These are phyloP conservation scores for Thermophis baileyi DNA, from an alignment of 2,113 vertebrate species.

Conservation along the genomic window DNA sequence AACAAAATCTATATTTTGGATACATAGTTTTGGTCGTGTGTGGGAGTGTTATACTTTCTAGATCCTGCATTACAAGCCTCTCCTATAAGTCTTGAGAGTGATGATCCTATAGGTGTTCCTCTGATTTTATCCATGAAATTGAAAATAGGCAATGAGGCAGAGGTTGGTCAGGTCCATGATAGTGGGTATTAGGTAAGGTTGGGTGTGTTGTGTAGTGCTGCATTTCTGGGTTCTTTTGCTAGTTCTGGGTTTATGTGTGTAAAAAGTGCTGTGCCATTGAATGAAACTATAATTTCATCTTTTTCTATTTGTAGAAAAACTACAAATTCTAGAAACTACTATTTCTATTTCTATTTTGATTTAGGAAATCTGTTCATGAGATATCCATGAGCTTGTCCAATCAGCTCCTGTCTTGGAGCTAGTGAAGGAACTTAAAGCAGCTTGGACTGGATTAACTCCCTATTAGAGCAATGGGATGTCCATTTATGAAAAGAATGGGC, in stretches of 20 bases:
- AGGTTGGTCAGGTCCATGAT: not conserved
- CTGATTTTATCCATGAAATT: not conserved
- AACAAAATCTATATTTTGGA: not conserved
- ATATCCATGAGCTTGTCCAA: not conserved
- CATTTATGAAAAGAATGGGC: not conserved
- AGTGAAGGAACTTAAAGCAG: not conserved
- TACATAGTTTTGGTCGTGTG: not conserved
- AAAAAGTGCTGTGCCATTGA: not conserved
- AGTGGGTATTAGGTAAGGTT: not conserved
- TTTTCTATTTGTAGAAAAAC: not conserved
- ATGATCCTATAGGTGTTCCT: not conserved
- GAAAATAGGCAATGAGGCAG: not conserved
- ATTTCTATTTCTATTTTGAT: too few relatives aligned
- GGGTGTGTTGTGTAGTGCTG: not conserved
- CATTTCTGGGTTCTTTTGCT: not conserved
- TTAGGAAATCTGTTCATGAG: not conserved
- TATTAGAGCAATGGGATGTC: not conserved
- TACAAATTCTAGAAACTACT: too few relatives aligned
- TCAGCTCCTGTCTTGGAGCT: not conserved
- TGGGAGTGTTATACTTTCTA: not conserved
- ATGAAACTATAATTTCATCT: not conserved
- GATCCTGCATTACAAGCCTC: not conserved
- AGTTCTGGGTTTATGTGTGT: not conserved
- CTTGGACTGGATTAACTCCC: not conserved
- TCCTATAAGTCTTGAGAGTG: not conserved